Base-by-base conservation (phyloP, 2,888 invertebrate species). In the Lepetodrilus schrolli region DNA sequence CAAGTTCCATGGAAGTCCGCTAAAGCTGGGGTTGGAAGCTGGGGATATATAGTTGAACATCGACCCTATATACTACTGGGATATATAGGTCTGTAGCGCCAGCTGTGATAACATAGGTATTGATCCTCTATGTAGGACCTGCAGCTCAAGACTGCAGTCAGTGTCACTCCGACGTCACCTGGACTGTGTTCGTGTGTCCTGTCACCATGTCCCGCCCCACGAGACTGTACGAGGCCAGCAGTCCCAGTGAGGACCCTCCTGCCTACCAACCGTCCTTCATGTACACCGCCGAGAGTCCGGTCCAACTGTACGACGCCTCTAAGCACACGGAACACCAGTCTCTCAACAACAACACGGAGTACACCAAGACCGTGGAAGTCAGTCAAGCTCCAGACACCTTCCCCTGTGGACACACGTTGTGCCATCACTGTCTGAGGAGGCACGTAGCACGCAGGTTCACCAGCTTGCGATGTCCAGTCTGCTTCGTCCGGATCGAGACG, bases 311-410 rank as follows among this genome's bases (percentile, higher is more conserved):
- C 37, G 47, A 68, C 26, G 47, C 68, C 4, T 43, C 68, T 2
- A 71, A 50, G 5, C 34, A 36, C 4, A 36, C 21, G 10, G 37
- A 38, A 4, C 23, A 21, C n/a, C 13, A 69, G 23, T 13, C 38
- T 21, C 43, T 21, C 2, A 38, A 48, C 51, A 21, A 51, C 49
- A 82, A 80, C 70, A 80, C 80, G 21, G 84, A 84, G 65, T 86
- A 86, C 74, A 78, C 81, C n/a, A 70, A 82, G 49, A 80, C 81
- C 50, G 79, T 87, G 4, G 83, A 86, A 49, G 82, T 84, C 50
- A 80, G 83, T n/a, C 80, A 83, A 30, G 86, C 86, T 2, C 86
- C 87, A 17, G 87, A 87, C 74, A 87, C 85, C n/a, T 87, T 87
- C 51, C 86, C 87, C 10, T 87, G 87, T 71, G 86, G 86, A 10